Evolutionary conservation across 35 echinoderm and acorn worm genomes (phyloP).

Genomic region (Ophioderma brevispina): DNA sequence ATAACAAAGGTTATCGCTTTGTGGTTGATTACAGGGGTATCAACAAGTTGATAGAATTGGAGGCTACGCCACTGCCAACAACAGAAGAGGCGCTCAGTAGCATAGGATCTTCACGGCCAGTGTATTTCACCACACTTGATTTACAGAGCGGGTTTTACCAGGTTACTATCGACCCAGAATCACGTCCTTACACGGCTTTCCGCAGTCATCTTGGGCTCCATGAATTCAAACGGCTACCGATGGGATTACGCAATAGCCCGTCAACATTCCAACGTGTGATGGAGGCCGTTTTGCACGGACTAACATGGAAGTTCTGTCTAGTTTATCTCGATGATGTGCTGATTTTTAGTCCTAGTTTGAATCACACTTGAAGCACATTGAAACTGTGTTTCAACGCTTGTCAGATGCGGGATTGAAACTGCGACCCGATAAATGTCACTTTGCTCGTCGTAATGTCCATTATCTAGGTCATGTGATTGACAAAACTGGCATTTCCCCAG

Average conservation of each 20-base stretch:
- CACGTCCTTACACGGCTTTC: slow-evolving; percentile 46
- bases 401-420: slow-evolving; percentile 29
- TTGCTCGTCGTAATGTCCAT: background rate
- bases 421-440: slow-evolving; percentile 4
- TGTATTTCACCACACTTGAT: slow-evolving; percentile 44
- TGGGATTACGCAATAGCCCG: slow-evolving; percentile 35
- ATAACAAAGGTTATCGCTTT: background rate
- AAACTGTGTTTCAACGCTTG: slow-evolving; percentile 36
- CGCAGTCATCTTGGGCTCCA: slow-evolving; percentile 40
- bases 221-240: slow-evolving; percentile 22
- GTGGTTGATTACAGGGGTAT: background rate
- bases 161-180: slow-evolving; percentile 26
- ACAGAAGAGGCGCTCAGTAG: slow-evolving; percentile 51
- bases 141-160: slow-evolving; percentile 54
- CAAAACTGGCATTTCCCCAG: background rate
- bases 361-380: slow-evolving; percentile 30
- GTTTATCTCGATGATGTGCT: slow-evolving; percentile 74
- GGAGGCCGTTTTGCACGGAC: slow-evolving; percentile 38
- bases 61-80: slow-evolving; percentile 26
- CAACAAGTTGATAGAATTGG: background rate
- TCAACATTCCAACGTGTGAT: slow-evolving; percentile 52
- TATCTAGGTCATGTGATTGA: slow-evolving; percentile 31
- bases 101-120: slow-evolving; percentile 18
- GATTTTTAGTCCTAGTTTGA: slow-evolving; percentile 43
- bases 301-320: slow-evolving; percentile 25